Base-by-base conservation (phyloP, 92 coral and sea anemone species). In the Actinostola sp. region DNA sequence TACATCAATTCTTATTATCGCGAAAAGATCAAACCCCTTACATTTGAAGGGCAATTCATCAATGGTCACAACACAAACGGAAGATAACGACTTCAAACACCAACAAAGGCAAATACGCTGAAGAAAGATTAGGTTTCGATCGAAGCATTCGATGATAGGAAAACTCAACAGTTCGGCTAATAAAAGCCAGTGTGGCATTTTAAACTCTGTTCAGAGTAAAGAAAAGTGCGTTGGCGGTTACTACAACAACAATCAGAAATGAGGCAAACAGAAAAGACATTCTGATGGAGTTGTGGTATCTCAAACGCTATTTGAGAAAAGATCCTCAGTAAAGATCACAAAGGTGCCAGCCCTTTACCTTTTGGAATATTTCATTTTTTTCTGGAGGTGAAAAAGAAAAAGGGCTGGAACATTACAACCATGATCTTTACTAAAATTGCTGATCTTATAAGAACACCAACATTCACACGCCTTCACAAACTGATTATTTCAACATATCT, bases 1-100 rank as follows among this genome's bases (percentile, higher is more conserved):
- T 57, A 4, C 63, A 57, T 57, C 39, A 30, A 3, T 46, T 46
- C n/a, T 2, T 5, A 27, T 57, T 57, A 57, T 57, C 63, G 36
- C 19, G 30, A 6, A 53, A 30, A 2, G 36, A 57, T 57, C 39
- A 57, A n/a, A 28, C 4, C 28, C 28, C 36, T 27, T 20, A 53
- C 21, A 53, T 53, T 25, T 52, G 59, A 57, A 57, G 63, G n/a
- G 63, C 63, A 57, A 57, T 57, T 27, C 63, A 57, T 57, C 63
- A 57, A 57, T 49, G 28, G 29, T 4, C 31, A 54, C 5, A 53
- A 23, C 28, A 53, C 6, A 53, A 53, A 53, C 31, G 6, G n/a
- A n/a, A n/a, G n/a, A n/a, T n/a, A 19, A 25, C 59, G 21, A 28
- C 27, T 23, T 53, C 59, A 53, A 20, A 53, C 59, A 3, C 54